Evolutionary conservation across 1,140 invertebrate genomes (phyloP), one percentile per base, ranked within the genome.

Genomic region (Ceratina calcarata): DNA sequence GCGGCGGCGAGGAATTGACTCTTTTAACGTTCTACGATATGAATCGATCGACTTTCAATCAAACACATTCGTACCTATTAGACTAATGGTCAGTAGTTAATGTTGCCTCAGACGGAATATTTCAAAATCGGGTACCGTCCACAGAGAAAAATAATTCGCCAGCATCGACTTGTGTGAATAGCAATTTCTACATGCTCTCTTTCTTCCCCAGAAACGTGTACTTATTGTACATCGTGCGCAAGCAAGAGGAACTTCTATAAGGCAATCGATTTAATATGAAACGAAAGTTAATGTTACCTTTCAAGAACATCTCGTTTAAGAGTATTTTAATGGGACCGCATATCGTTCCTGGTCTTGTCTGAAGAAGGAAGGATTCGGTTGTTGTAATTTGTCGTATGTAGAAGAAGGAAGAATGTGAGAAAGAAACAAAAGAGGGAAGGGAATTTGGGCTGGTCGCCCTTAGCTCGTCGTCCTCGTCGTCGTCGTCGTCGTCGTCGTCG

Each of bases 201-300:
- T 12, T 24, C 4, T 53, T 27, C 49, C 61, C 76, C 61, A 81
- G 81, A 0, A 66, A 70, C n/a, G n/a, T 27, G 8, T 24, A 27
- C 58, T 20, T 32, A 3, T 24, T 24, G 10, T n/a, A 12, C 16
- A 20, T 27, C 22, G 10, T 24, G 49, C 22, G 45, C n/a, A 58
- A 58, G 16, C 13, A 15, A 57, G 3, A 57, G 3, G 15, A 57
- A 68, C 22, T 24, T 58, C 32, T 22, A 37, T n/a, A 68, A 60
- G 22, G 18, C 18, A 76, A 76, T 22, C 2, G 45, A 58, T 70
- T 60, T 27, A 57, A 22, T 12, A 22, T 8, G 15, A 67, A 75
- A 22, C 13, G 45, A 27, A 68, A 49, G 13, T 49, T 60, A 18
- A 27, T 37, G n/a, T n/a, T 60, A 67, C 13, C 16, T 57, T 18